These are phyloP conservation scores for Ectemnius cavifrons DNA, from an alignment of 2,888 invertebrate genomes.

Conservation along the genomic window DNA sequence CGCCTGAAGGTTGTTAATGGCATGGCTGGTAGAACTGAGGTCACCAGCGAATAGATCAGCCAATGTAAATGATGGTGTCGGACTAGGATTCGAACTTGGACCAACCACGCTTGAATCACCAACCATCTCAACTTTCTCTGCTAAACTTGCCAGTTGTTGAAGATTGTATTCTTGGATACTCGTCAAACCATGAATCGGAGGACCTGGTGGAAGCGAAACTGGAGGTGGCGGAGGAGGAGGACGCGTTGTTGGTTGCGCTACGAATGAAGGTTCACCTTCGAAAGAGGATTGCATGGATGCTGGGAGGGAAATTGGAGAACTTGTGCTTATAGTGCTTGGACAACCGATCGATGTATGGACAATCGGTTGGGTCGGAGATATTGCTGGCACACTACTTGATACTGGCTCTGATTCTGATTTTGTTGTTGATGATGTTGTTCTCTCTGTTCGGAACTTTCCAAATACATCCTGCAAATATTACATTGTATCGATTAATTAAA, in stretches of 20 bases:
- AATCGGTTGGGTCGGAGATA: slow-evolving; percentile 75
- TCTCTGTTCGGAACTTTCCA: slow-evolving; percentile 86
- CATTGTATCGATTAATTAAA: too few species aligned
- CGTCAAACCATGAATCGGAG: slow-evolving; percentile 80
- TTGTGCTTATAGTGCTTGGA: slow-evolving; percentile 83
- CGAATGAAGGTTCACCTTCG: slow-evolving; percentile 83
- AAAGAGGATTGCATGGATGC: slow-evolving; percentile 88
- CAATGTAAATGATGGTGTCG: slow-evolving; percentile 84
- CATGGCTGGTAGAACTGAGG: slow-evolving; percentile 84
- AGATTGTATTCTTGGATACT: slow-evolving; percentile 93
- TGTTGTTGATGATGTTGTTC: slow-evolving; percentile 72
- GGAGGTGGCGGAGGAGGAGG: slow-evolving; percentile 76
- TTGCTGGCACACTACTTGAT: slow-evolving; percentile 75
- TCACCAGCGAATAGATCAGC: slow-evolving; percentile 89
- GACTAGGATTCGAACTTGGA: slow-evolving; percentile 79
- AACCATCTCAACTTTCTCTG: slow-evolving; percentile 82
- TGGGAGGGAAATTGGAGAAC: slow-evolving; percentile 84
- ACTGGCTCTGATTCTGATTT: slow-evolving; percentile 78
- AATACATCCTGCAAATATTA: slow-evolving; percentile 83
- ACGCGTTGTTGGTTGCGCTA: slow-evolving; percentile 78
- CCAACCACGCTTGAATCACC: slow-evolving; percentile 72
- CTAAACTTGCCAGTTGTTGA: slow-evolving; percentile 90
- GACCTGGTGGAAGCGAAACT: slow-evolving; percentile 68
- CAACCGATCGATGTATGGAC: slow-evolving; percentile 80
- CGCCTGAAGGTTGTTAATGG: slow-evolving; percentile 93